phyloP scores from a whole-genome alignment of 2,888 invertebrate genomes.

The Quadriops clusia region DNA sequence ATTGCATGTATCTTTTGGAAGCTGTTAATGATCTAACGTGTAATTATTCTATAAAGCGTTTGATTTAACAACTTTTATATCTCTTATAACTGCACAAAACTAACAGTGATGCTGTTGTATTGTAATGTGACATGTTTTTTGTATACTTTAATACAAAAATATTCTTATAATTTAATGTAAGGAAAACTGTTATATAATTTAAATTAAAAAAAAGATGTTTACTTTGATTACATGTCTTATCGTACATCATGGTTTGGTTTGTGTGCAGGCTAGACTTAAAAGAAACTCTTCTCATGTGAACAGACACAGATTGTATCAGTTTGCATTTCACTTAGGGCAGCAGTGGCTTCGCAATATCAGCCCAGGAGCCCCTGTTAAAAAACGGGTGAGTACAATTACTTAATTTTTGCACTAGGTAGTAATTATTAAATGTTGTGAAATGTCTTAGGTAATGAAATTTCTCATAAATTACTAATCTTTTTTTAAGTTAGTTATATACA shows the following conservation, averaged over 20 bases:
- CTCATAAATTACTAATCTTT: too few species aligned
- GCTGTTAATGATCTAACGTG: background rate
- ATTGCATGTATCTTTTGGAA: constrained; percentile 3
- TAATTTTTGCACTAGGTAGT: too few species aligned
- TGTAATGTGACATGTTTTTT: constrained; percentile 5
- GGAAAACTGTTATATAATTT: background rate
- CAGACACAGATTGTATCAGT: constrained; percentile 50
- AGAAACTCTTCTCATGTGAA: constrained; percentile 32
- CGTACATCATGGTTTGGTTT: constrained; percentile 40
- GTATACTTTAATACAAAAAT: background rate
- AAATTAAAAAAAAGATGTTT: background rate
- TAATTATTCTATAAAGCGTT: background rate
- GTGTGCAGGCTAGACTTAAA: constrained; percentile 46
- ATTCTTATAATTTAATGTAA: background rate
- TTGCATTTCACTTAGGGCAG: constrained; percentile 67
- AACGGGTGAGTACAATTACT: constrained; percentile 42
- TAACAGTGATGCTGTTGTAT: constrained; percentile 18
- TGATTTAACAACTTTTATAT: constrained; percentile 6
- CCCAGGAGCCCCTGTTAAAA: constrained; percentile 43
- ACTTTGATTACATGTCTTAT: constrained; percentile 22
- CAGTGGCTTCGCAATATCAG: constrained; percentile 61
- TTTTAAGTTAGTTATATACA: too few species aligned
- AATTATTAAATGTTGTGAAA: too few species aligned
- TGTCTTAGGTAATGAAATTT: too few species aligned
- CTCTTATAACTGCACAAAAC: constrained; percentile 19